Conservation (phyloP, 2,797 vertebrate species). For the Mycteria americana region DNA sequence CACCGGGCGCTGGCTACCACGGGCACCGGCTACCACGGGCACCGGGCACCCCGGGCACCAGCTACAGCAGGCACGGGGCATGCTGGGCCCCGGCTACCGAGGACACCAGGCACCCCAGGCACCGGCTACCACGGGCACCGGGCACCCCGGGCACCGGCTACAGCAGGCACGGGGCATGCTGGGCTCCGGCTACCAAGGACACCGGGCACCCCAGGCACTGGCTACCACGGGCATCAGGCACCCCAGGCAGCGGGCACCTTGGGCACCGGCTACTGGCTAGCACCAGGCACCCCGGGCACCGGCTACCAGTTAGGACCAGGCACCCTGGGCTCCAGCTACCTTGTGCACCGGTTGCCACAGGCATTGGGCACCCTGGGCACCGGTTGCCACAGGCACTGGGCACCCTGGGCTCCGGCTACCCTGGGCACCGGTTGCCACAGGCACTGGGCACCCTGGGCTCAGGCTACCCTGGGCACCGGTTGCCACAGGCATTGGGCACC, state of each 20-base stretch:
- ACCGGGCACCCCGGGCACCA: no score
- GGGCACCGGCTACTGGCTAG: neutral
- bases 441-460: no score
- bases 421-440: no score
- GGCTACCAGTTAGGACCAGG: no score
- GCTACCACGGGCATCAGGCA: accelerated
- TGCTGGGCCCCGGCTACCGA: no score
- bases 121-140: no score
- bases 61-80: neutral
- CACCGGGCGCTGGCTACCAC: neutral
- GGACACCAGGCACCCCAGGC: no score
- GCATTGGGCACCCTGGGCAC: neutral
- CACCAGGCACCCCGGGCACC: neutral
- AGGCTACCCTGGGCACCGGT: no score
- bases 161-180: no score
- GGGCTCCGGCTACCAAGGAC: accelerated
- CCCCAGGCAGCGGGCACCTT: accelerated
- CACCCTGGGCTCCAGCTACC: no score
- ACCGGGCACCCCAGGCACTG: neutral
- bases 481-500: no score
- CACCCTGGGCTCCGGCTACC: neutral
- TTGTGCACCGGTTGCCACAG: neutral
- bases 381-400: neutral
- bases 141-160: no score
- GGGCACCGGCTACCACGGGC: neutral